These are phyloP conservation scores for Theretra japonica DNA, from an alignment of 2,888 invertebrate species.

Conservation along the genomic window DNA sequence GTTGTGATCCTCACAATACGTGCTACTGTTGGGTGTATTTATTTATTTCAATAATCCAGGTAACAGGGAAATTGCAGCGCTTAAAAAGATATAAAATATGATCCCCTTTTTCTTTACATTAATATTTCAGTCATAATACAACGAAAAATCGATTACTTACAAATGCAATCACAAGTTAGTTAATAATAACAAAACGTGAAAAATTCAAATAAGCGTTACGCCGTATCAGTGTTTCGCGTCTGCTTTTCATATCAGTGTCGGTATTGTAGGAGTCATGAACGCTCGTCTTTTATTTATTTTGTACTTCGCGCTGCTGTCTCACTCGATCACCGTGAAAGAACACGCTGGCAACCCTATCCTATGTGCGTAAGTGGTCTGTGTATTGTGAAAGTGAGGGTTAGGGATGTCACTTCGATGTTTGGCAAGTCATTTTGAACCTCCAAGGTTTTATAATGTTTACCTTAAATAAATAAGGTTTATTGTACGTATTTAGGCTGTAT, in stretches of 20 bases:
- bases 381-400: not conserved
- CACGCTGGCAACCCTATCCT: not conserved
- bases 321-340: not conserved
- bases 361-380: slow-evolving; percentile 22
- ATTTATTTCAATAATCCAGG: too few species aligned
- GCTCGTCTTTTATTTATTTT: slow-evolving; percentile 23
- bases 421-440: too few species aligned
- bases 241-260: slow-evolving; percentile 30
- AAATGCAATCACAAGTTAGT: slow-evolving; percentile 5
- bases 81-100: too few species aligned
- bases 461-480: too few species aligned
- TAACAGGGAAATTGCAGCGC: too few species aligned
- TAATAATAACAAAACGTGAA: slow-evolving; percentile 25
- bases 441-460: too few species aligned
- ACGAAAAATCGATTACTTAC: not conserved
- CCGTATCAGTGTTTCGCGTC: slow-evolving; percentile 5
- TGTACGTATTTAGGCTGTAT: too few species aligned
- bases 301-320: slow-evolving; percentile 14
- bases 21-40: too few species aligned
- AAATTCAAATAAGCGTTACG: slow-evolving; percentile 30
- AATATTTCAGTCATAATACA: not conserved
- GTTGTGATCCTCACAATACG: too few species aligned
- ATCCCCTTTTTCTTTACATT: too few species aligned
- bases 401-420: too few species aligned
- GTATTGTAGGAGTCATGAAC: slow-evolving; percentile 15